Evolutionary conservation across 2,113 vertebrate genomes (phyloP), one percentile per base, ranked within the genome.

Genomic region (Plotosus lineatus): DNA sequence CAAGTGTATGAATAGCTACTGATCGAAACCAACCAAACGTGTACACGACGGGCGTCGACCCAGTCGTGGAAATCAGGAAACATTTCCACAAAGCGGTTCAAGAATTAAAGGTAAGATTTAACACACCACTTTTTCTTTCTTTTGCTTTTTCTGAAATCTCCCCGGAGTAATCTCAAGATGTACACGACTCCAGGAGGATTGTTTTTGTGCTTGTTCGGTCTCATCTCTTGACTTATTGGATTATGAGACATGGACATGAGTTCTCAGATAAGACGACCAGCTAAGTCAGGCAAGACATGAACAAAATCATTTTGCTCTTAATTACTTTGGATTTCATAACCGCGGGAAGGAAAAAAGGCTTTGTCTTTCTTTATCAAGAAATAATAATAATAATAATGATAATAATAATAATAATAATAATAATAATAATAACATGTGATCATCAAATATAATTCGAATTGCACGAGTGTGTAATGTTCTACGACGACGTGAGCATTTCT

Each of bases 181-280:
- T 86, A 87, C 85, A 89, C 69, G 66, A 87, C 88, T 89, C 72
- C 82, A 84, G 83, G 82, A 84, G 83, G 82, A 88, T 90, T 89
- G 85, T 89, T 90, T 91, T 88, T 58, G 40, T 82, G 86, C 78
- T 87, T 83, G 87, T 82, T 83, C 65, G 61, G 79, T 56, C 74
- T 88, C 77, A 84, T 78, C 77, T 85, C 88, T 86, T 71, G 73
- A 87, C 58, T 56, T 78, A 69, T 80, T 86, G 87, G 90, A 92
- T 91, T 91, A 91, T 71, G 31, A 69, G 69, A 60, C 68, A 31
- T 15, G 78, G 85, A 90, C 82, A 89, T 85, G 69, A 81, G 81
- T 80, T 87, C 83, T 83, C 84, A 79, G 89, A 87, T 86, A 85
- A 61, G 86, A 87, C 83, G 69, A 78, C 78, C 85, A 79, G 88